Evolutionary conservation across 2,888 invertebrate species (phyloP).

Genomic region (Cyrtodaria siliqua): DNA sequence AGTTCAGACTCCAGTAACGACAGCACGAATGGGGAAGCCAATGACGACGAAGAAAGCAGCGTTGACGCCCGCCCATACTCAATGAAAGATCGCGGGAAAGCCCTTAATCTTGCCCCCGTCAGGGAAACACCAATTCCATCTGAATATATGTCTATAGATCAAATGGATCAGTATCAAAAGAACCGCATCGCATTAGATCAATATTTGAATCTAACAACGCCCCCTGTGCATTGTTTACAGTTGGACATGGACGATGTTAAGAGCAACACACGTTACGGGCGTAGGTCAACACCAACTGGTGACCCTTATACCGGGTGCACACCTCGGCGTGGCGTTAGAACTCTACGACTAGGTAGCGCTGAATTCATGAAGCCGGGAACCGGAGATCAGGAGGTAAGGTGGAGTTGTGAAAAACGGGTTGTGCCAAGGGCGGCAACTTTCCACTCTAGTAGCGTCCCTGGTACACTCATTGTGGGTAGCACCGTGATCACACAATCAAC

Average conservation of each 20-base stretch:
- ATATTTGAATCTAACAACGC: constrained; percentile 57
- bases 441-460: constrained; percentile 33
- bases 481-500: constrained; percentile 35
- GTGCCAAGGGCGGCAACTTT: constrained; percentile 20
- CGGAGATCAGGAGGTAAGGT: constrained; percentile 18
- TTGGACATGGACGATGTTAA: constrained; percentile 43
- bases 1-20: constrained; percentile 37
- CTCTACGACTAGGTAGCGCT: constrained; percentile 56
- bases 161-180: constrained; percentile 40
- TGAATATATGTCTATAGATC: constrained; percentile 38
- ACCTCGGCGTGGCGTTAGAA: constrained; percentile 42
- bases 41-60: constrained; percentile 40
- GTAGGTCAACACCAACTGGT: constrained; percentile 12
- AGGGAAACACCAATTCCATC: constrained; percentile 48
- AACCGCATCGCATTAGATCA: constrained; percentile 46
- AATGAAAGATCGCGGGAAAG: constrained; percentile 59
- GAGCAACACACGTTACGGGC: constrained; percentile 23
- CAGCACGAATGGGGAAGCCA: constrained; percentile 5
- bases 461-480: constrained; percentile 51
- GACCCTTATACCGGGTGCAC: constrained; percentile 35
- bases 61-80: constrained; percentile 30
- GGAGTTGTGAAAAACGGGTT: constrained; percentile 25
- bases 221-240: constrained; percentile 38
- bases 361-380: constrained; percentile 60
- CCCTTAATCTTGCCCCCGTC: constrained; percentile 58